phyloP scores from a whole-genome alignment of 2,113 vertebrate genomes.

The Cathartes aura region DNA sequence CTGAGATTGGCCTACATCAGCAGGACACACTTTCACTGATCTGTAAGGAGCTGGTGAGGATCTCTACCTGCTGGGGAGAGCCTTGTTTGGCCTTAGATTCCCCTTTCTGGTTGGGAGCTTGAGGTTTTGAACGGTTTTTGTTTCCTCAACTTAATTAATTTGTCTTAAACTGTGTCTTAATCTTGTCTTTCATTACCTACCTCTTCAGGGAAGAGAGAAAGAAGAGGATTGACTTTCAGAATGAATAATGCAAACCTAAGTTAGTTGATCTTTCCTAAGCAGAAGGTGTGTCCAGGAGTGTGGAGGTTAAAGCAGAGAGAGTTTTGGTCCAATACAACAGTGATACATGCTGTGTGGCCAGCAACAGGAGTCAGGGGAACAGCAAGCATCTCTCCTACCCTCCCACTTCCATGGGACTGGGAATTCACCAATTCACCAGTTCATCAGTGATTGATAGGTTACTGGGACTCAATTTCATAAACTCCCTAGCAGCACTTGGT shows the following conservation, averaged over 20 bases:
- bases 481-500: not conserved
- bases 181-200: not conserved
- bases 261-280: not conserved
- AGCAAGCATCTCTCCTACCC: not conserved
- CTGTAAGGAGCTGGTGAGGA: not conserved
- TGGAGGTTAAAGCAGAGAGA: not conserved
- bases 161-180: not conserved
- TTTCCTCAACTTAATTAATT: not conserved
- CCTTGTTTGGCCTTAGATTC: not conserved
- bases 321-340: not conserved
- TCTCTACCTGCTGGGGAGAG: not conserved
- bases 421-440: not conserved
- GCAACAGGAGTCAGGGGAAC: not conserved
- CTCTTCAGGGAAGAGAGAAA: not conserved
- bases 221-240: not conserved
- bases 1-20: conserved; percentile 38
- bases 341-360: not conserved
- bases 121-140: not conserved
- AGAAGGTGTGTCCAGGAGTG: not conserved
- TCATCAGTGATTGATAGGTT: not conserved
- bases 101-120: not conserved
- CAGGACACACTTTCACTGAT: conserved; percentile 51
- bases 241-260: not conserved
- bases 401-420: not conserved
- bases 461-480: not conserved